These are phyloP conservation scores for Drosophila lini DNA, from an alignment of 1,140 invertebrate genomes.

Conservation along the genomic window DNA sequence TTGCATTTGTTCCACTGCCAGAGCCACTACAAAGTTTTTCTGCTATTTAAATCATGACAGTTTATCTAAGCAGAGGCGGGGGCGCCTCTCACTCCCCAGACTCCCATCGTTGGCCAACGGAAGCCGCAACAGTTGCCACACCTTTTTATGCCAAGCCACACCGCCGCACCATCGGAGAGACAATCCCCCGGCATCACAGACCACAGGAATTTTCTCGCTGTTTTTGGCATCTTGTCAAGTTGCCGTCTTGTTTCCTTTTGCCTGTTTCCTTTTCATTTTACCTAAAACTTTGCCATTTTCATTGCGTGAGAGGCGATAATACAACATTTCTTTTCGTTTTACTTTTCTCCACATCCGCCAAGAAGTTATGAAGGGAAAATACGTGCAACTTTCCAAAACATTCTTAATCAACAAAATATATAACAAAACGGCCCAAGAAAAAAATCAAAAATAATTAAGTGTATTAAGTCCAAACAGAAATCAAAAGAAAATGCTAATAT, in stretches of 20 bases:
- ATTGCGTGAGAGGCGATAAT: constrained; percentile 59
- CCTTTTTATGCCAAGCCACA: constrained; percentile 37
- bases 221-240: constrained; percentile 79
- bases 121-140: constrained; percentile 76
- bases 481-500: constrained; percentile 30
- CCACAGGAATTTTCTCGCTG: constrained; percentile 64
- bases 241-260: constrained; percentile 44
- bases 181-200: constrained; percentile 32
- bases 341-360: not conserved
- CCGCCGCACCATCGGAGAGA: constrained; percentile 2
- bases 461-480: constrained; percentile 10
- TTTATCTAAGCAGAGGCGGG: constrained; percentile 72
- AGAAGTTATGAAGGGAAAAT: constrained; percentile 18
- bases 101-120: constrained; percentile 13
- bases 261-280: constrained; percentile 29
- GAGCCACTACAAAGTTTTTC: constrained; percentile 70
- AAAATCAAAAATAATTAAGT: constrained; percentile 24
- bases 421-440: not conserved
- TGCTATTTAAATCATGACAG: constrained; percentile 82
- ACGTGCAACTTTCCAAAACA: constrained; percentile 12
- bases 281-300: constrained; percentile 61
- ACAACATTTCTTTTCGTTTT: constrained; percentile 36
- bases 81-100: constrained; percentile 12
- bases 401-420: constrained; percentile 1
- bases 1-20: constrained; percentile 58